These are phyloP conservation scores for Drosophila koepferae DNA, from an alignment of 2,888 invertebrate genomes.

Conservation along the genomic window DNA sequence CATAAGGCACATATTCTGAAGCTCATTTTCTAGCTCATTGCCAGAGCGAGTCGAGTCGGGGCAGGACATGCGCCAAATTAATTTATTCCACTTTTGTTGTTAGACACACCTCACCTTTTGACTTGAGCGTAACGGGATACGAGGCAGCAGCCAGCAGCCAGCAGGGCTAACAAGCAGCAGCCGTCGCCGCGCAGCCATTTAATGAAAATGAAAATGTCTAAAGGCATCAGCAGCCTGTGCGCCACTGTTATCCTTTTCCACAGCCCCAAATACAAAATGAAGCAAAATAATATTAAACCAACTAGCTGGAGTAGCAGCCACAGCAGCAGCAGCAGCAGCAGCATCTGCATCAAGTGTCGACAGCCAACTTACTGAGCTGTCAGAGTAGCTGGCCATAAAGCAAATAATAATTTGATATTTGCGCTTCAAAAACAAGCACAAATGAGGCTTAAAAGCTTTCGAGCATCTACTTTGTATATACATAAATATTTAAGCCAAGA, in stretches of 20 bases:
- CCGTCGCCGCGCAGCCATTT: slow-evolving; percentile 64
- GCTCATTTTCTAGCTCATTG: slow-evolving; percentile 82
- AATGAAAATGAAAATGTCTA: slow-evolving; percentile 81
- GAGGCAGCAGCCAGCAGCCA: slow-evolving; percentile 26
- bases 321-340: background rate
- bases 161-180: slow-evolving; percentile 30
- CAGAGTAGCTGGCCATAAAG: slow-evolving; percentile 29
- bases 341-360: slow-evolving; percentile 70
- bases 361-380: slow-evolving; percentile 47
- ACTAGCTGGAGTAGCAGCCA: slow-evolving; percentile 10
- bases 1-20: slow-evolving; percentile 52
- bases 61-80: slow-evolving; percentile 80
- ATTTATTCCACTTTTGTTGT: slow-evolving; percentile 82
- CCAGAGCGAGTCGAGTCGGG: slow-evolving; percentile 40
- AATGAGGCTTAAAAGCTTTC: slow-evolving; percentile 62
- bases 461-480: background rate
- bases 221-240: slow-evolving; percentile 57
- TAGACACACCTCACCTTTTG: slow-evolving; percentile 78
- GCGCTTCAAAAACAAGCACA: slow-evolving; percentile 51
- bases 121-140: slow-evolving; percentile 65
- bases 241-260: slow-evolving; percentile 71
- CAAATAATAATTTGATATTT: slow-evolving; percentile 42
- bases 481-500: background rate
- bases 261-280: slow-evolving; percentile 48
- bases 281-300: slow-evolving; percentile 71